Evolutionary conservation across 2,888 invertebrate species (phyloP).

Genomic region (Antheraea yamamai): DNA sequence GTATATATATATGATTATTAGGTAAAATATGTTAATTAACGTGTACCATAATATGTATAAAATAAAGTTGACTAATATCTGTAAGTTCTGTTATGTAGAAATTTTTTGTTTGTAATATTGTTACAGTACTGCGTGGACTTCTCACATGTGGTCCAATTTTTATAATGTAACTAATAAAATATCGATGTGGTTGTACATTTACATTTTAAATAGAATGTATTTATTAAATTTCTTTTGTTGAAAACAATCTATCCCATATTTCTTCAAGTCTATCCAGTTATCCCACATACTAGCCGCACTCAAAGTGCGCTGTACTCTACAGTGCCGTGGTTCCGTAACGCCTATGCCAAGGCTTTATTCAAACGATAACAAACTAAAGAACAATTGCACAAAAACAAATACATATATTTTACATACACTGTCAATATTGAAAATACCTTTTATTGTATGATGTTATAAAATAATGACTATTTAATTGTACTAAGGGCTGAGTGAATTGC

Average conservation of each 20-base stretch:
- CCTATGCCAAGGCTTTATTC: neutral
- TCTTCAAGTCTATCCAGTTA: slow-evolving; percentile 22
- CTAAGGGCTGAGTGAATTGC: too few species aligned
- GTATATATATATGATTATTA: slow-evolving; percentile 76
- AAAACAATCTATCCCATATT: slow-evolving; percentile 60
- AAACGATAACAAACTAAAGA: neutral
- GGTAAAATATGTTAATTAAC: slow-evolving; percentile 78
- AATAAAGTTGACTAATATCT: slow-evolving; percentile 81
- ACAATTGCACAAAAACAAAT: neutral
- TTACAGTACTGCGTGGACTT: slow-evolving; percentile 78
- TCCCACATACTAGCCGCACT: slow-evolving; percentile 6
- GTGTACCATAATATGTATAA: slow-evolving; percentile 80
- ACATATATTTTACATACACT: too few species aligned
- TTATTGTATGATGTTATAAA: too few species aligned
- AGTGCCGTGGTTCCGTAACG: neutral
- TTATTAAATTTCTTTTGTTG: slow-evolving; percentile 79
- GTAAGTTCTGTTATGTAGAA: slow-evolving; percentile 82
- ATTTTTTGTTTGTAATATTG: slow-evolving; percentile 81
- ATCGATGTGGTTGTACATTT: slow-evolving; percentile 82
- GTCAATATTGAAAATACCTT: too few species aligned
- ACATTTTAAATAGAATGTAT: slow-evolving; percentile 81
- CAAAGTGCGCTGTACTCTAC: neutral
- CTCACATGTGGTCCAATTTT: slow-evolving; percentile 80
- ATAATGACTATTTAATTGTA: too few species aligned
- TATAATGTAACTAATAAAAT: slow-evolving; percentile 82